Evolutionary conservation across 1,140 invertebrate species (phyloP).

Genomic region (Drosophila santomea): DNA sequence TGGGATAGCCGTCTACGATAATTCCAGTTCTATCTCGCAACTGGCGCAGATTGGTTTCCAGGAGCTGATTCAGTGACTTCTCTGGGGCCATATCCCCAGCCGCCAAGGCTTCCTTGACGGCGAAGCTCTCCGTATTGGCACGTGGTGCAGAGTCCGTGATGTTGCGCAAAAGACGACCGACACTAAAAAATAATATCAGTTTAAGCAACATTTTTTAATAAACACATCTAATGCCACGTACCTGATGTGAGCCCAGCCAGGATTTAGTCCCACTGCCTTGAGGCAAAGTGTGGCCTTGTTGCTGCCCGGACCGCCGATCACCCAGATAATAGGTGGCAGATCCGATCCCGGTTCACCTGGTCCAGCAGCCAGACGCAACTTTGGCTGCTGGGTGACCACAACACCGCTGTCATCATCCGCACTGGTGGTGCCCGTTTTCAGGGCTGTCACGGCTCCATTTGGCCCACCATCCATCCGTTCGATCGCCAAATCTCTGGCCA

Average conservation of each 20-base stretch:
- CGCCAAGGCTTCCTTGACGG: conserved; percentile 88
- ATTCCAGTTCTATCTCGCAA: conserved; percentile 87
- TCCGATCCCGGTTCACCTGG: conserved; percentile 53
- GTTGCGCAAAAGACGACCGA: conserved; percentile 89
- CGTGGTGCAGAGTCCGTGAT: conserved; percentile 87
- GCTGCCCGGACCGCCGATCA: conserved; percentile 93
- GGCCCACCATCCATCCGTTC: conserved; percentile 25
- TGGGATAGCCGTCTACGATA: conserved; percentile 95
- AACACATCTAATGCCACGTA: conserved; percentile 40
- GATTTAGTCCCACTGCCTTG: conserved; percentile 88
- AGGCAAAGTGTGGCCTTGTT: conserved; percentile 90
- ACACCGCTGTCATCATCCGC: conserved; percentile 63
- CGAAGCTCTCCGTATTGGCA: conserved; percentile 86
- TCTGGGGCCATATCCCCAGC: conserved; percentile 93
- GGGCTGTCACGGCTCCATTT: conserved; percentile 12
- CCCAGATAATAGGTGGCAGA: conserved; percentile 89
- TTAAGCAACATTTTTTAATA: too few relatives aligned
- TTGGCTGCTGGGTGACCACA: conserved; percentile 69
- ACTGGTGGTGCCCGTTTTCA: conserved; percentile 21
- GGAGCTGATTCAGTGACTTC: conserved; percentile 88
- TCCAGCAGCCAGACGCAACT: conserved; percentile 68
- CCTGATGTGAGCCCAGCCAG: conserved; percentile 91
- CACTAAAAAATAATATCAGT: conserved; percentile 81
- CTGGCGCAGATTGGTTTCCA: conserved; percentile 87
- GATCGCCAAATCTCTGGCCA: conserved; percentile 33